These are phyloP conservation scores for Brachypalpus laphriformis DNA, from an alignment of 2,888 invertebrate species.

Conservation along the genomic window DNA sequence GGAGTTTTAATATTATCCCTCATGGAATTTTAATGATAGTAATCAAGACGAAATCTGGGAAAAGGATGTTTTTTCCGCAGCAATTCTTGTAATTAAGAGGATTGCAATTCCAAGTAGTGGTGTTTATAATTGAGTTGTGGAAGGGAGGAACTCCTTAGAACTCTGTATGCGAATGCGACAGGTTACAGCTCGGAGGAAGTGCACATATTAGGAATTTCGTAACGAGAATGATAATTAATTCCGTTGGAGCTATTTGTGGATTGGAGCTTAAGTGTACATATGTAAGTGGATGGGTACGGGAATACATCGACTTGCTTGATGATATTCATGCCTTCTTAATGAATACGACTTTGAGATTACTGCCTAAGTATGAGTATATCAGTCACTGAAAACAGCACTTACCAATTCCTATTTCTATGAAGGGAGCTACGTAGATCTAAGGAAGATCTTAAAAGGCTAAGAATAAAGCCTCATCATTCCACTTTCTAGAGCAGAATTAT, in stretches of 20 bases:
- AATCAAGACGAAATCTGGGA: slow-evolving; percentile 56
- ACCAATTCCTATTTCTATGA: too few relatives aligned
- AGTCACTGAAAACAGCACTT: too few relatives aligned
- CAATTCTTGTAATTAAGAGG: slow-evolving; percentile 50
- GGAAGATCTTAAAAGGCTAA: too few relatives aligned
- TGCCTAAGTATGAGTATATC: too few relatives aligned
- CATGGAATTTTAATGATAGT: slow-evolving; percentile 66
- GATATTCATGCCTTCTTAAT: too few relatives aligned
- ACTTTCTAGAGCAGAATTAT: too few relatives aligned
- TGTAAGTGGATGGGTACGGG: too few relatives aligned
- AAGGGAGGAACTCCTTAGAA: neutral
- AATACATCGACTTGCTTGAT: too few relatives aligned
- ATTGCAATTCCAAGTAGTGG: neutral
- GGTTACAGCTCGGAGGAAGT: neutral
- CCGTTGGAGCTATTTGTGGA: neutral
- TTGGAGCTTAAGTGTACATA: too few relatives aligned
- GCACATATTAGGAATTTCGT: neutral
- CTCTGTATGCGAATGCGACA: neutral
- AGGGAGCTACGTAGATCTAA: too few relatives aligned
- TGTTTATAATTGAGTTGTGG: slow-evolving; percentile 18
- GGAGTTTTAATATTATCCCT: slow-evolving; percentile 55
- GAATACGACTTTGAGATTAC: too few relatives aligned
- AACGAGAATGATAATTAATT: slow-evolving; percentile 4
- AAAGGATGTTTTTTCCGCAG: neutral
- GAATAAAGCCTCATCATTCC: too few relatives aligned